Evolutionary conservation across 53 echinoderm and acorn worm genomes (phyloP).

Genomic region (Henricia sp.): DNA sequence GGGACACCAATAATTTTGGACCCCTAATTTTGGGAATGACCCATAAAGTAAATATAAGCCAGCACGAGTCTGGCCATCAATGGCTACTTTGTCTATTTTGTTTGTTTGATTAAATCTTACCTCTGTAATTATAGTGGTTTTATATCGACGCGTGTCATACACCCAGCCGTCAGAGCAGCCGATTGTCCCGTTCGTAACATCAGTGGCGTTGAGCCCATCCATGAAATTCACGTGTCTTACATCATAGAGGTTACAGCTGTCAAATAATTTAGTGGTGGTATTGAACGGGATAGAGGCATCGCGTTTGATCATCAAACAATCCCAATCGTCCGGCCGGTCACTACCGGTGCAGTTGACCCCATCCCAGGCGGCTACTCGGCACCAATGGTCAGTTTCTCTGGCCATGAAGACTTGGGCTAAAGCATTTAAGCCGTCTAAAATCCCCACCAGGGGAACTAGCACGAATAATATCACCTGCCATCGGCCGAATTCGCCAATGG

Average conservation of each 20-base stretch:
- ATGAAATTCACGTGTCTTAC: slow-evolving; percentile 18
- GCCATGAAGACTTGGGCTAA: slow-evolving; percentile 86
- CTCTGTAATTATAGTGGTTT: slow-evolving; percentile 68
- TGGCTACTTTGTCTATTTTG: not conserved
- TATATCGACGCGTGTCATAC: slow-evolving; percentile 66
- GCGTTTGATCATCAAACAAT: slow-evolving; percentile 70
- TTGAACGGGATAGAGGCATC: slow-evolving; percentile 70
- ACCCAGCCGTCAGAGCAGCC: slow-evolving; percentile 65
- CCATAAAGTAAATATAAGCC: not conserved
- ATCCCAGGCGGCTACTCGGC: slow-evolving; percentile 65
- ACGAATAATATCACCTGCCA: slow-evolving; percentile 81
- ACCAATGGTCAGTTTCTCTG: slow-evolving; percentile 75
- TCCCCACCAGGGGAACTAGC: slow-evolving; percentile 73
- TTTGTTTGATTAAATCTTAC: slow-evolving; percentile 6
- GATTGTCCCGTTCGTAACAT: slow-evolving; percentile 22
- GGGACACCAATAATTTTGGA: no score
- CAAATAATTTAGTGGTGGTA: not conserved
- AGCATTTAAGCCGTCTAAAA: slow-evolving; percentile 68
- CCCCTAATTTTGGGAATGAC: no score
- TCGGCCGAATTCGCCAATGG: slow-evolving; percentile 73
- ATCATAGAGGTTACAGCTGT: slow-evolving; percentile 45
- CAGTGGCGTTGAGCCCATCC: slow-evolving; percentile 32
- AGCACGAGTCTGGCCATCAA: not conserved
- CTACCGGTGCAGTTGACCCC: slow-evolving; percentile 55
- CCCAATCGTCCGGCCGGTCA: slow-evolving; percentile 54